A percentile compares a stretch with the other conserved stretches of the same genome.
Evolutionary conservation across 2,888 invertebrate genomes (phyloP).

Genomic region (Amblyjoppa fuscipennis): DNA sequence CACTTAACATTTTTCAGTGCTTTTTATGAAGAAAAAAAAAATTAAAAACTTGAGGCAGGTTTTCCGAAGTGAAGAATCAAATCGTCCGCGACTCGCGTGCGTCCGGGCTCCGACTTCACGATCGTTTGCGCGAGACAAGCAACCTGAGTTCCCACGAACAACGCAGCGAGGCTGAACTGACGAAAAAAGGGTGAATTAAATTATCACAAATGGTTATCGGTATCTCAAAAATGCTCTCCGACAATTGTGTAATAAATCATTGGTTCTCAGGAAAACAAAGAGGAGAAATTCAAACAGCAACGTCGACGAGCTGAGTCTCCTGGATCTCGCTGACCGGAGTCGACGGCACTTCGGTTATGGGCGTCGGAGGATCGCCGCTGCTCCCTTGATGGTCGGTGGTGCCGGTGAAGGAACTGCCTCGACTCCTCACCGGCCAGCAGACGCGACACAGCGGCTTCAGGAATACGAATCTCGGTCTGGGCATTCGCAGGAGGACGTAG

Average conservation of each 20-base stretch:
- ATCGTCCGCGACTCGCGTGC: neutral
- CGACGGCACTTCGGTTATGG: constrained; percentile 83
- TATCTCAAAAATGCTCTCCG: constrained; percentile 26
- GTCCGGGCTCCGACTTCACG: constrained; percentile 60
- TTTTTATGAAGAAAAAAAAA: neutral
- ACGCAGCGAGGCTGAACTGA: neutral
- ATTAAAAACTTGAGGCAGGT: neutral
- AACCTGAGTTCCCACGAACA: constrained; percentile 63
- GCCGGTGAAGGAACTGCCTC: constrained; percentile 81
- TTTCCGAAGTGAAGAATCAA: neutral
- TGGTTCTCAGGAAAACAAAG: constrained; percentile 18
- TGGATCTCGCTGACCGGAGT: constrained; percentile 81
- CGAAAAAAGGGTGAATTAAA: neutral
- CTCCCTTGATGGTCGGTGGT: constrained; percentile 81
- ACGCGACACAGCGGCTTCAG: constrained; percentile 81
- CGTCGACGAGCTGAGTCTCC: constrained; percentile 68
- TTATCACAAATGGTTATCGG: constrained; percentile 57
- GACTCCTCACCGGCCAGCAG: constrained; percentile 81
- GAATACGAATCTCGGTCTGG: constrained; percentile 79
- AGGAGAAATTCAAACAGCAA: constrained; percentile 27
- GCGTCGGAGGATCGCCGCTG: constrained; percentile 82
- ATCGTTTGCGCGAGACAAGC: constrained; percentile 73
- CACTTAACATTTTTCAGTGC: neutral
- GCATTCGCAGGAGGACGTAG: constrained; percentile 90
- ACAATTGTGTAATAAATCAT: constrained; percentile 43